These are phyloP conservation scores for Rafetus swinhoei DNA, from an alignment of 2,113 vertebrate species.

Conservation along the genomic window DNA sequence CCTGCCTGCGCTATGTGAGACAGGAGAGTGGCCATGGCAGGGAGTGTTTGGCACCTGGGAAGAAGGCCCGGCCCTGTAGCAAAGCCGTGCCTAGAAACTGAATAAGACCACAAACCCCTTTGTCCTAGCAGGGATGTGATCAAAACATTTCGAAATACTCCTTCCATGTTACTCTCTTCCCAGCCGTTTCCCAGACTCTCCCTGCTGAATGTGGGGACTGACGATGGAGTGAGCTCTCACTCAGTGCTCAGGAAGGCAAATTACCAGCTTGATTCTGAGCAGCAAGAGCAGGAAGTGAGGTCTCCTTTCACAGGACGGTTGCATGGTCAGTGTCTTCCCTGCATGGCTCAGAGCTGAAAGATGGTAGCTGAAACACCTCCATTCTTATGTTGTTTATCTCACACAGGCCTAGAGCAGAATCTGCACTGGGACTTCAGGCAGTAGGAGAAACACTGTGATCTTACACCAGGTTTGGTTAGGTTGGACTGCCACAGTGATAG, in stretches of 20 bases:
- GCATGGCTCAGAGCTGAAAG: not conserved
- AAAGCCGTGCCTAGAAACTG: not conserved
- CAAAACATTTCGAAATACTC: not conserved
- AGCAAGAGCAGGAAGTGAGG: not conserved
- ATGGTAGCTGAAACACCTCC: no score
- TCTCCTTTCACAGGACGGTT: not conserved
- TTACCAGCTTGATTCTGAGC: not conserved
- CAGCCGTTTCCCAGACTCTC: not conserved
- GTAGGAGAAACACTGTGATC: not conserved
- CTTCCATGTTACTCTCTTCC: not conserved
- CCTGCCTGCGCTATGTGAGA: not conserved
- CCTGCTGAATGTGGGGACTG: not conserved
- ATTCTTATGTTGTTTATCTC: not conserved
- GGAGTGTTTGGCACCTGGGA: not conserved
- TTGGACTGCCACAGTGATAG: not conserved
- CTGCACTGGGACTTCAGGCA: not conserved
- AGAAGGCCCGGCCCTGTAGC: not conserved
- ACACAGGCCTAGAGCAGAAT: not conserved
- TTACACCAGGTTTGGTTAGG: not conserved
- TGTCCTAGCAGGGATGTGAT: not conserved
- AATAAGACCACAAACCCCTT: not conserved
- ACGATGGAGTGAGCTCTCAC: not conserved
- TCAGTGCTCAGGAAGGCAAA: not conserved
- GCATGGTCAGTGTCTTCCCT: not conserved
- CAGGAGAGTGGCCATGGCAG: not conserved